These are phyloP conservation scores for Micronycteris hirsuta DNA, from an alignment of 2,113 vertebrate genomes.

Conservation along the genomic window DNA sequence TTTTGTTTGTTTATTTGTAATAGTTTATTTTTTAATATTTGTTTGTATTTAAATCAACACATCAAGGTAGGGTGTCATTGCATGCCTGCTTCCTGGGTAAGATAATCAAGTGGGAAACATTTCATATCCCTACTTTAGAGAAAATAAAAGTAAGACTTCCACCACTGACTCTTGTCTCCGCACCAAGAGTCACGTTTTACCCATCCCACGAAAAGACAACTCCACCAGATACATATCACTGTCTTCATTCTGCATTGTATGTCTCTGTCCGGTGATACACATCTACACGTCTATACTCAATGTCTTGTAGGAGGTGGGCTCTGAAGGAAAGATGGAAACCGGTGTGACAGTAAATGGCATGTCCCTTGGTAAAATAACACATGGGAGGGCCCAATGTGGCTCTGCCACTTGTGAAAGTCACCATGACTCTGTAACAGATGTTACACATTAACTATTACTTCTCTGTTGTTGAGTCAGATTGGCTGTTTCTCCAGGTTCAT, in stretches of 20 bases:
- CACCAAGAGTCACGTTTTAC: neutral
- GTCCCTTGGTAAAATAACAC: neutral
- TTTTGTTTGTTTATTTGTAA: neutral
- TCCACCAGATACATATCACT: neutral
- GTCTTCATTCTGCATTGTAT: neutral
- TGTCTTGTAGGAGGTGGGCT: neutral
- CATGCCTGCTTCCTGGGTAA: neutral
- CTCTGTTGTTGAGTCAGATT: neutral
- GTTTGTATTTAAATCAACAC: neutral
- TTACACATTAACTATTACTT: neutral
- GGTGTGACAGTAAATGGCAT: neutral
- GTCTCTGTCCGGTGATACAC: neutral
- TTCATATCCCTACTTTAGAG: neutral
- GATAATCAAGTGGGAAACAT: neutral
- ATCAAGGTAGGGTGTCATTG: neutral
- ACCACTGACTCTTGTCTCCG: neutral
- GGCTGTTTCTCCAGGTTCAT: neutral
- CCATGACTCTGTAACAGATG: neutral
- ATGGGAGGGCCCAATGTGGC: accelerated
- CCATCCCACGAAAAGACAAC: neutral
- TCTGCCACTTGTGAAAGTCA: neutral
- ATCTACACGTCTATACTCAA: neutral
- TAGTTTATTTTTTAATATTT: neutral
- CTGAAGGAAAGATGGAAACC: neutral
- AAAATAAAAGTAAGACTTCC: neutral